A percentile compares a stretch with the other conserved stretches of the same genome.
Conservation (phyloP, 2,113 vertebrate genomes). For the Lophochroa leadbeateri region DNA sequence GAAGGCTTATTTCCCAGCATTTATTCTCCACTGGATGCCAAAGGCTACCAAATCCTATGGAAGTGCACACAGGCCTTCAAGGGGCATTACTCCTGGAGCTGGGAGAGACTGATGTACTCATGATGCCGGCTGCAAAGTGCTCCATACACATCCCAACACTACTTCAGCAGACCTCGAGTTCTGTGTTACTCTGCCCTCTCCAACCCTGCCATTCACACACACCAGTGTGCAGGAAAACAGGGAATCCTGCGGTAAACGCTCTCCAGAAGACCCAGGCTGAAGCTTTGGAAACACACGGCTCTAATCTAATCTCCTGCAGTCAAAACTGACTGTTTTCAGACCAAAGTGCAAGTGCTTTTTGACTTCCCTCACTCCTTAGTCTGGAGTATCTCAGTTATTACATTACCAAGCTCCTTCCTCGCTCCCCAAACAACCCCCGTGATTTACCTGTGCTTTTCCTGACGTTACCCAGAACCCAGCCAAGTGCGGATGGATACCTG, state of each 20-base stretch:
- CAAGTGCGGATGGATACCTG: background rate
- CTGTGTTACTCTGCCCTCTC: background rate
- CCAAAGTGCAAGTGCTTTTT: background rate
- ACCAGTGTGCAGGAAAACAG: accelerated
- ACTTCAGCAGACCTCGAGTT: accelerated
- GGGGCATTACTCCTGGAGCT: background rate
- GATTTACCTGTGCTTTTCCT: background rate
- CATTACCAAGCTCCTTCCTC: background rate
- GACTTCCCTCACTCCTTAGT: background rate
- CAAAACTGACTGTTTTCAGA: background rate
- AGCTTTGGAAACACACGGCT: background rate
- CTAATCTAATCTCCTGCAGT: background rate
- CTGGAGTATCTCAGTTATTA: background rate
- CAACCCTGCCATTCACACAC: background rate
- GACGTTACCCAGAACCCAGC: background rate
- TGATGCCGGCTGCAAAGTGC: accelerated
- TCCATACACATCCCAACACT: accelerated
- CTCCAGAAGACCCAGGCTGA: background rate
- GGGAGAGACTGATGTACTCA: background rate
- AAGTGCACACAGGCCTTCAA: accelerated
- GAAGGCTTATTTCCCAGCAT: accelerated
- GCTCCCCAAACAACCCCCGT: background rate
- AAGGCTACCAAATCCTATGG: background rate
- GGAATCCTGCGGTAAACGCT: accelerated
- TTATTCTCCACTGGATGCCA: background rate